Evolutionary conservation across 2,888 invertebrate species (phyloP).

Genomic region (Pseudococcus longispinus): DNA sequence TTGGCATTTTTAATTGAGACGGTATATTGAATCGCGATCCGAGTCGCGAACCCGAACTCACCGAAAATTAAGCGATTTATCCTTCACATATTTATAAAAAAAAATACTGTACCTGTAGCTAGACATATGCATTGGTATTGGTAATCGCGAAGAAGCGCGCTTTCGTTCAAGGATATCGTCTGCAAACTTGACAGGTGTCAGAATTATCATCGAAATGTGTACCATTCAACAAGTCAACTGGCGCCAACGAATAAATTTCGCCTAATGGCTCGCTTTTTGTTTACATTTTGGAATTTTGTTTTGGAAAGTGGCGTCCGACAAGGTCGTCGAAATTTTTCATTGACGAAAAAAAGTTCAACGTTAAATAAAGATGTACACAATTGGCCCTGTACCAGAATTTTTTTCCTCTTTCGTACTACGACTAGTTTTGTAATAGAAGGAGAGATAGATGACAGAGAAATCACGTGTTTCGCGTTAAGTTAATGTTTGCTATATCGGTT

Average conservation of each 20-base stretch:
- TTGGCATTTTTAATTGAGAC: background rate
- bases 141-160: background rate
- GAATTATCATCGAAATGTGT: background rate
- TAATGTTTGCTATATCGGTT: background rate
- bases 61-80: conserved; percentile 40
- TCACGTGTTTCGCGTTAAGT: background rate
- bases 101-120: background rate
- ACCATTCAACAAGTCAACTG: background rate
- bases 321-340: conserved; percentile 9
- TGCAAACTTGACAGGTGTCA: background rate
- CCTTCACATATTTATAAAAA: conserved; percentile 13
- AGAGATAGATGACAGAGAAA: background rate
- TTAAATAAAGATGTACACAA: background rate
- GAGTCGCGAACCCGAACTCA: background rate
- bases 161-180: conserved; percentile 17
- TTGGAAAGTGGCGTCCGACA: background rate
- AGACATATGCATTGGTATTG: background rate
- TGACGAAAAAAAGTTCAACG: background rate
- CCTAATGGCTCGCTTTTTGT: background rate
- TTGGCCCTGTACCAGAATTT: conserved; percentile 16
- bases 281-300: conserved; percentile 17
- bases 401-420: background rate
- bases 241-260: background rate
- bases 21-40: background rate
- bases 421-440: background rate